Evolutionary conservation across 2,797 vertebrate genomes (phyloP).

Genomic region (Danio aesculapii): DNA sequence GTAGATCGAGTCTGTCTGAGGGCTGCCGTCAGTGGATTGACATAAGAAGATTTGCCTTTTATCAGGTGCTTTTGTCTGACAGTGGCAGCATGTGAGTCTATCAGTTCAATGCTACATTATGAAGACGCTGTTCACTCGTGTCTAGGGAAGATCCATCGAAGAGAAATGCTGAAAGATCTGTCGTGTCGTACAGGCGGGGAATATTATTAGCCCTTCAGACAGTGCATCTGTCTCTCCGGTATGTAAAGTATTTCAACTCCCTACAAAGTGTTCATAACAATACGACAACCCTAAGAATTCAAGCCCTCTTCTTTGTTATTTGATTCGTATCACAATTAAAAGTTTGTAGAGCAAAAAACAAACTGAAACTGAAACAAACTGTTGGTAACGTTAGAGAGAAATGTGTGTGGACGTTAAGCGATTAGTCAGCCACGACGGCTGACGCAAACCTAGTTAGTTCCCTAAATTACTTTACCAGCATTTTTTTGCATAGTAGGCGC

Average conservation of each 20-base stretch:
- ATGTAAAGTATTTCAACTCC: slow-evolving; percentile 81
- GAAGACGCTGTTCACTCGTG: slow-evolving; percentile 37
- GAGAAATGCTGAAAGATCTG: slow-evolving; percentile 74
- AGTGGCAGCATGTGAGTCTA: slow-evolving; percentile 48
- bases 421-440: neutral
- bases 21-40: slow-evolving; percentile 73
- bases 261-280: slow-evolving; percentile 51
- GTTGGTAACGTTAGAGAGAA: slow-evolving; percentile 4
- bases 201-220: slow-evolving; percentile 83
- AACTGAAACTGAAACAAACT: slow-evolving; percentile 29
- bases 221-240: slow-evolving; percentile 81
- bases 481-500: neutral
- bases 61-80: slow-evolving; percentile 64
- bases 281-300: neutral
- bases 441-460: neutral
- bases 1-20: slow-evolving; percentile 75
- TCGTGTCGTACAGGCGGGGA: slow-evolving; percentile 76
- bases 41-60: slow-evolving; percentile 74
- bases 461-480: neutral
- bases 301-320: neutral
- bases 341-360: neutral
- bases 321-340: neutral
- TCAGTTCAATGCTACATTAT: slow-evolving; percentile 49
- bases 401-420: neutral
- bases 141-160: slow-evolving; percentile 72